Evolutionary conservation across 2,797 vertebrate species (phyloP), one percentile per base, ranked within the genome.

Genomic region (Mormyrops attenuatus): DNA sequence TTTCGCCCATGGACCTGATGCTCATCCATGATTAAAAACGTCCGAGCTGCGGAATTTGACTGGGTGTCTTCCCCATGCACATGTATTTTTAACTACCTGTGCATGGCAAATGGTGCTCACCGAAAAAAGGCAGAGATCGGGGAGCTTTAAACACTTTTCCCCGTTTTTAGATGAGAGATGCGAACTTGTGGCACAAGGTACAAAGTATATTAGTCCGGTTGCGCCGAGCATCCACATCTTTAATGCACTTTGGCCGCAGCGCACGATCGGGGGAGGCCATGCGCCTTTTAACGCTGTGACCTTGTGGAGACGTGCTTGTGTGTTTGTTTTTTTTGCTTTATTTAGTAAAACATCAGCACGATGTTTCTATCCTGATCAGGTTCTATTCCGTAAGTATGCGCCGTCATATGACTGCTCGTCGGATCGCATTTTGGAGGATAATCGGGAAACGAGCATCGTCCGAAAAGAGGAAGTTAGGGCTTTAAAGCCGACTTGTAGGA

Each of bases 1-100:
- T 97, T 97, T 94, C 94, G 94, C 94, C 94, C 94, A 87, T 86
- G 94, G 96, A 96, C 96, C 96, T 96, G 98, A 97, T 98, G 97
- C 97, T 97, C 97, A 98, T 98, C 98, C 97, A 96, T 96, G 90
- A 95, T 96, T 96, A 95, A 96, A 66, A 95, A 93, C 94, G 96
- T 94, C 95, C 95, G 95, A 96, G 97, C 97, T 97, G 95, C 96
- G 98, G 98, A 98, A 98, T 98, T 96, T 96, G 94, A 92, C 95
- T 94, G 95, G 94, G 93, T 95, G 95, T 97, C 96, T 94, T 94
- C 96, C 94, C 95, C 95, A 93, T 96, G 95, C 95, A 89, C 82
- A 90, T 91, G 90, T 44, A 87, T 90, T 90, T 89, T 66, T 90
- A 89, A 90, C 88, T 90, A 90, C 88, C 88, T 90, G 88, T 26